phyloP scores from a whole-genome alignment of 2,888 invertebrate species.

The Hirudinaria manillensis region DNA sequence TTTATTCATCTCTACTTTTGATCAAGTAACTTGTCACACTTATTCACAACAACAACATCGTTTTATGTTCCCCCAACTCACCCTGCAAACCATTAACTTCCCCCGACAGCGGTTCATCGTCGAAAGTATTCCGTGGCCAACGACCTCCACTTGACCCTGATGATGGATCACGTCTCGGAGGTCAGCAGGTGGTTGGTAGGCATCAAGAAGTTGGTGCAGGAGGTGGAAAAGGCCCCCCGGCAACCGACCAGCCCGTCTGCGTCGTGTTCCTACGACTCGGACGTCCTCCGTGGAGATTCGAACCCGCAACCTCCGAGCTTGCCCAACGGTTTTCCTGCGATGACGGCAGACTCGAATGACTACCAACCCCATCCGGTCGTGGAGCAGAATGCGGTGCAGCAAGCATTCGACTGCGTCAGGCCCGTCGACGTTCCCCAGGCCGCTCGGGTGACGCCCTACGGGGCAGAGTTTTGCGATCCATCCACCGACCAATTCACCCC shows the following conservation, averaged over 20 bases:
- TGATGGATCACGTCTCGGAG: constrained; percentile 48
- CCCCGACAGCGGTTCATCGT: constrained; percentile 42
- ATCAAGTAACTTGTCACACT: no score
- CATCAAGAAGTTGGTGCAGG: constrained; percentile 47
- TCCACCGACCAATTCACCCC: background rate
- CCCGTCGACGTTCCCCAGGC: background rate
- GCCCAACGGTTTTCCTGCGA: background rate
- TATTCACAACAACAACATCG: background rate
- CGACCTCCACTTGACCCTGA: constrained; percentile 45
- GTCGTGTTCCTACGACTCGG: constrained; percentile 12
- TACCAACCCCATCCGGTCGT: background rate
- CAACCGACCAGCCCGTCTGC: constrained; percentile 38
- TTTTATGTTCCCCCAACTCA: background rate
- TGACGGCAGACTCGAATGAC: background rate
- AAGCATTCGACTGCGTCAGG: background rate
- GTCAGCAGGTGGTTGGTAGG: constrained; percentile 50
- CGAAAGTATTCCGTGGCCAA: constrained; percentile 43
- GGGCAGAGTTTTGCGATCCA: background rate
- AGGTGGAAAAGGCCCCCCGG: constrained; percentile 37
- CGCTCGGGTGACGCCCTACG: background rate
- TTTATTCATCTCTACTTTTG: no score
- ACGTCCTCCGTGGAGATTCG: no score
- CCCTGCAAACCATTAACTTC: background rate
- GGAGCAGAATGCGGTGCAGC: background rate
- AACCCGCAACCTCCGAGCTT: background rate